Evolutionary conservation across 1,140 invertebrate species (phyloP).

Genomic region (Panonychus citri): DNA sequence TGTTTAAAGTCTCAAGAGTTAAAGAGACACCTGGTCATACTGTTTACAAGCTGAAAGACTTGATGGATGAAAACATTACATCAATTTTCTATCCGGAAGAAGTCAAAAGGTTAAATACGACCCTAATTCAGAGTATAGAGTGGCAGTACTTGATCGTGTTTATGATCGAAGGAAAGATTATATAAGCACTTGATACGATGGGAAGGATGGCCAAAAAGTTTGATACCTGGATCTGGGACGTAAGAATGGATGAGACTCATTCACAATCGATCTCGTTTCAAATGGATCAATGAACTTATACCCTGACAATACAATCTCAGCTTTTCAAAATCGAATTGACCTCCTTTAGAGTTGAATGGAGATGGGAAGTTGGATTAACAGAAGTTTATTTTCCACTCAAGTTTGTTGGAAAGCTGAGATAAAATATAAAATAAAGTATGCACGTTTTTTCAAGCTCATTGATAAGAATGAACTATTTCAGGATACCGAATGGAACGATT

Average conservation of each 20-base stretch:
- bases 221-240: neutral
- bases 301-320: neutral
- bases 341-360: neutral
- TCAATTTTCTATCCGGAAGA: neutral
- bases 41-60: neutral
- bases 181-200: neutral
- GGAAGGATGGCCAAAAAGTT: neutral
- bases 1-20: neutral
- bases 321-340: neutral
- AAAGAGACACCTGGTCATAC: neutral
- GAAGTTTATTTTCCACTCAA: neutral
- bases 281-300: neutral
- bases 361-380: neutral
- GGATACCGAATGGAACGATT: too few relatives aligned
- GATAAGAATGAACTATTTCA: neutral
- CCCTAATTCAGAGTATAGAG: neutral
- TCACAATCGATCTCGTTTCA: neutral
- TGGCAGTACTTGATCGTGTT: neutral
- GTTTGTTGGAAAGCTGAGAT: neutral
- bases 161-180: neutral
- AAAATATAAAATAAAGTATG: neutral
- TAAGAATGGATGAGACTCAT: too few relatives aligned
- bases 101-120: neutral
- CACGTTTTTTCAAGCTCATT: neutral
- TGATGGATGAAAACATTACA: neutral